Evolutionary conservation across 2,113 vertebrate genomes (phyloP).

Genomic region (Ptilorrhoa leucosticta): DNA sequence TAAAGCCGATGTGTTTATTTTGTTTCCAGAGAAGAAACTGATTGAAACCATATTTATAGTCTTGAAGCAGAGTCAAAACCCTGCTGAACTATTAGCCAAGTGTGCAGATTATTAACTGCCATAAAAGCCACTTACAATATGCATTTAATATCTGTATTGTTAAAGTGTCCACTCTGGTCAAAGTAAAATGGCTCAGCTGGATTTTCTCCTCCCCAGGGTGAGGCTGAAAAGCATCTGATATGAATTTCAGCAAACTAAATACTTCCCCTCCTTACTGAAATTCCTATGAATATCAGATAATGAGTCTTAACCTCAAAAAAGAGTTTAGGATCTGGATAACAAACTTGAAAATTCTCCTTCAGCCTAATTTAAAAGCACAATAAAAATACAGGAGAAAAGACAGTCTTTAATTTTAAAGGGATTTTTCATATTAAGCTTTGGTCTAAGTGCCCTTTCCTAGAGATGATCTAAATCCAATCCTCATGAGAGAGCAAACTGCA

Average conservation of each 20-base stretch:
- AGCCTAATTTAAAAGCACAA: background rate
- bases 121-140: conserved; percentile 24
- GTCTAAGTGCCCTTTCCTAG: background rate
- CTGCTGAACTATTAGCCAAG: conserved; percentile 21
- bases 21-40: background rate
- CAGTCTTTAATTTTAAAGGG: background rate
- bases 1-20: background rate
- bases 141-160: background rate
- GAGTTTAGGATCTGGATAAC: background rate
- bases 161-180: conserved; percentile 27
- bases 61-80: conserved; percentile 28
- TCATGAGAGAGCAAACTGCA: background rate
- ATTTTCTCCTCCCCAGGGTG: background rate
- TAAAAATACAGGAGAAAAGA: background rate
- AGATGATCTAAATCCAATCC: background rate
- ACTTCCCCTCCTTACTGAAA: background rate
- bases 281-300: background rate
- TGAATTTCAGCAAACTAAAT: background rate
- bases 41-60: conserved; percentile 19
- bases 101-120: conserved; percentile 48
- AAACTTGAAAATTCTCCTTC: background rate
- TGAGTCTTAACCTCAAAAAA: background rate
- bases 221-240: background rate
- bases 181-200: conserved; percentile 11
- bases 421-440: background rate